Evolutionary conservation across 1,140 invertebrate species (phyloP), one percentile per base, ranked within the genome.

Genomic region (Maniola jurtina): DNA sequence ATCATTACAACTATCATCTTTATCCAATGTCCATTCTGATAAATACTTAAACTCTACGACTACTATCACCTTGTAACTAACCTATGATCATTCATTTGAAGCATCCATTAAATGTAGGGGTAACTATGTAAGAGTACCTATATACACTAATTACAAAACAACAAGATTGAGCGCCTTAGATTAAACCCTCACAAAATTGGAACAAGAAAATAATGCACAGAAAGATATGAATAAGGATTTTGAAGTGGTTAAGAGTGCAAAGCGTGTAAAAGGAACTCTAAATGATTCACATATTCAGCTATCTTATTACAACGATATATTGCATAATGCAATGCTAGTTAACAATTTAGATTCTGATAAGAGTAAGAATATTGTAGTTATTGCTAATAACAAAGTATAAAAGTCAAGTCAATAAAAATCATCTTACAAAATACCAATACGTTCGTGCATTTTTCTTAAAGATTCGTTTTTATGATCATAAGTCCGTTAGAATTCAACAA

Each of bases 41-140:
- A 66, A 68, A 66, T 67, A 55, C 76, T 83, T 80, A 81, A 63
- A 77, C 70, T 70, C 66, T 87, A 83, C 73, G 84, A 75, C 81
- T 88, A 89, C 80, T 89, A 89, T 89, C 86, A 88, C 86, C 80
- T 80, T 82, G 80, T 80, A n/a, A 73, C 81, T 87, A 86, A 81
- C 84, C 83, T 88, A 89, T 87, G 81, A 85, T 83, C 72, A 64
- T 83, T 81, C 70, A 57, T 73, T 68, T 72, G 61, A 86, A 89
- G 81, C 84, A 71, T 82, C 70, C 72, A 66, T 79, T 81, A 84
- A 75, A 70, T 71, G 62, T 79, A 79, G 69, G 71, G 75, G 70
- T 79, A 71, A 71, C 72, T 68, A 73, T 80, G 70, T 66, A 73
- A 66, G 69, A 66, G 67, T 87, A 45, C 5, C 42, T 45, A 85